A percentile compares a stretch with the other conserved stretches of the same genome.
These are phyloP conservation scores for Bothrops jararaca DNA, from an alignment of 2,113 vertebrate genomes.

Conservation along the genomic window DNA sequence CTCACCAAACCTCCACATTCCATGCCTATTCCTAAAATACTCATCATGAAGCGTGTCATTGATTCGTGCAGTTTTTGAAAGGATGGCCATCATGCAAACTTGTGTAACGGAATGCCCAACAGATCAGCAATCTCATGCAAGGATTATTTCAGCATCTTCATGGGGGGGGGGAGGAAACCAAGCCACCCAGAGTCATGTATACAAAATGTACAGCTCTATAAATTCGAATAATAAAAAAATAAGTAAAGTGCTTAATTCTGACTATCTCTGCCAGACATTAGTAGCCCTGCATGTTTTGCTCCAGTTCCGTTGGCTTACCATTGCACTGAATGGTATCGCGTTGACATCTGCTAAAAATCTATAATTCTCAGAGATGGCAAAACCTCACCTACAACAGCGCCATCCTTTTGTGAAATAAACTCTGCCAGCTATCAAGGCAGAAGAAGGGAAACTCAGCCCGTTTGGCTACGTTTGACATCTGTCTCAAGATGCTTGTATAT, in stretches of 20 bases:
- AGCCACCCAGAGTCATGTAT: too few relatives aligned
- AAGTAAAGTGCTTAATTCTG: not conserved
- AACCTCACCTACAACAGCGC: not conserved
- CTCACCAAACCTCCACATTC: not conserved
- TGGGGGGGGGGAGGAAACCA: too few relatives aligned
- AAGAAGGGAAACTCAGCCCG: not conserved
- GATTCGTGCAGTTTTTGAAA: not conserved
- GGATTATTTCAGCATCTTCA: too few relatives aligned
- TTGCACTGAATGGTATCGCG: not conserved
- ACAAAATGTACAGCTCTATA: too few relatives aligned
- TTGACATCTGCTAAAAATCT: not conserved
- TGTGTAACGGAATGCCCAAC: not conserved
- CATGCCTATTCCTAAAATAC: not conserved
- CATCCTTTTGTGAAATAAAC: not conserved
- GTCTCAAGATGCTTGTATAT: not conserved
- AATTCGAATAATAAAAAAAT: too few relatives aligned
- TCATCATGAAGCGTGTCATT: not conserved
- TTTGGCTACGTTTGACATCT: not conserved
- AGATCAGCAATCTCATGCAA: too few relatives aligned
- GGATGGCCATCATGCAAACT: not conserved
- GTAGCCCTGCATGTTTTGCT: too few relatives aligned
- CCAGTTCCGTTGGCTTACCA: not conserved
- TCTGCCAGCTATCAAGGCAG: not conserved
- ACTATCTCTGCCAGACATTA: not conserved
- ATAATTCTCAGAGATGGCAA: too few relatives aligned